Base-by-base conservation (phyloP, 1,140 invertebrate species). In the Drosophila arawakana region DNA sequence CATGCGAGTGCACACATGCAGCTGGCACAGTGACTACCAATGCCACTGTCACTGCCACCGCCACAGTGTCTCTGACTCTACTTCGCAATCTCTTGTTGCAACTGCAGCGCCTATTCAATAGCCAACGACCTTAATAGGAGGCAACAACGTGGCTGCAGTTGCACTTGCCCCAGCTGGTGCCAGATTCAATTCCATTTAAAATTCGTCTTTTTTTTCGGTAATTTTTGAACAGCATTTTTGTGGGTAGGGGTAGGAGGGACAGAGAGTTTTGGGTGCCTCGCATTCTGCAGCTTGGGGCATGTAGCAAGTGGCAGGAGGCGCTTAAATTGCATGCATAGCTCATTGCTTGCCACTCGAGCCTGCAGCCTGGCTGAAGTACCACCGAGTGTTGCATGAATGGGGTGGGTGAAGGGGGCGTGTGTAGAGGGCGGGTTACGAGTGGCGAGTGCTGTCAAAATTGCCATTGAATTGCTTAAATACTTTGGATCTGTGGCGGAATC, bases 381-480 rank as follows among this genome's bases (percentile, higher is more conserved):
- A 37, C 37, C 46, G 21, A 49, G 25, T 46, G 65, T n/a, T 35
- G 25, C 0, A 9, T 7, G 57, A 11, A 7, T 21, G 15, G 15
- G n/a, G 43, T 8, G 21, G 25, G 18, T 8, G 7, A 18, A 30
- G 13, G 49, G 9, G 10, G 10, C 3, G 30, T 3, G 25, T 30
- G 4, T 54, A 60, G 35, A 13, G 55, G 43, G 43, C 54, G 44
- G 18, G 18, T 21, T 6, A 59, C 41, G 47, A 74, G 37, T 72
- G 62, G 50, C 43, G 61, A 63, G 59, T 69, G 69, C 69, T 75
- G 77, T 67, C 65, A 68, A 83, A 89, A 81, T 30, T 89, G 80
- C 74, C 84, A 89, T 89, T 89, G 84, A 89, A 89, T 89, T 89
- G 84, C 84, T 89, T 83, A 89, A 89, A 89, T 89, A 89, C 84